These are phyloP conservation scores for Polypedilum vanderplanki DNA, from an alignment of 1,140 invertebrate genomes.

Conservation along the genomic window DNA sequence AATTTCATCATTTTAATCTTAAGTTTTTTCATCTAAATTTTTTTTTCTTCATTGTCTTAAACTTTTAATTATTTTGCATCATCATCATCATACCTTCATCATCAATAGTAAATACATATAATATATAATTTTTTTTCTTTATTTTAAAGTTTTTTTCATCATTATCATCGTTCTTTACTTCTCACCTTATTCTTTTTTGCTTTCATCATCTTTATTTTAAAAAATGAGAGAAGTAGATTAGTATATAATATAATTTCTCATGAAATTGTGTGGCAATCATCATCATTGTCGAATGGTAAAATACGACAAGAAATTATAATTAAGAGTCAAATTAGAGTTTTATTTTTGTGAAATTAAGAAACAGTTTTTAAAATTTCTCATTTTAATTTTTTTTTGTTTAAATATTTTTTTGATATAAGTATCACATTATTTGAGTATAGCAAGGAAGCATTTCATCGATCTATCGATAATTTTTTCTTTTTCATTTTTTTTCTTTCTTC, in stretches of 20 bases:
- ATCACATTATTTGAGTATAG: conserved; percentile 29
- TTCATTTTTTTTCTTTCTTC: not conserved
- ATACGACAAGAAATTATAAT: no score
- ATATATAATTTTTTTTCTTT: not conserved
- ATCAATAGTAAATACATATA: no score
- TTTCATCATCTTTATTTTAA: no score
- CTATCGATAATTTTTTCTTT: conserved; percentile 18
- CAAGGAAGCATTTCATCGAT: conserved; percentile 26
- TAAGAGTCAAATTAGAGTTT: no score
- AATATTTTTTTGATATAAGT: conserved; percentile 22
- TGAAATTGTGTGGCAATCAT: no score
- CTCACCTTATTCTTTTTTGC: no score
- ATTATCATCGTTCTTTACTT: not conserved
- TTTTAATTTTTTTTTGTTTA: not conserved
- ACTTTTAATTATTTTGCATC: no score
- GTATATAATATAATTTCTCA: no score
- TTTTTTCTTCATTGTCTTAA: not conserved
- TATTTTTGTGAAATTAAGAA: no score
- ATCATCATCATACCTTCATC: no score
- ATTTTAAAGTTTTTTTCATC: not conserved
- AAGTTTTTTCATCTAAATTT: not conserved
- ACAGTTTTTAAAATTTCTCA: not conserved
- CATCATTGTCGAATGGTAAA: no score
- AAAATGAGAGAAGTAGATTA: no score
- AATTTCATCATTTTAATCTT: conserved; percentile 9